Base-by-base conservation (phyloP, 2,888 invertebrate species). In the Priocnemis perturbator region DNA sequence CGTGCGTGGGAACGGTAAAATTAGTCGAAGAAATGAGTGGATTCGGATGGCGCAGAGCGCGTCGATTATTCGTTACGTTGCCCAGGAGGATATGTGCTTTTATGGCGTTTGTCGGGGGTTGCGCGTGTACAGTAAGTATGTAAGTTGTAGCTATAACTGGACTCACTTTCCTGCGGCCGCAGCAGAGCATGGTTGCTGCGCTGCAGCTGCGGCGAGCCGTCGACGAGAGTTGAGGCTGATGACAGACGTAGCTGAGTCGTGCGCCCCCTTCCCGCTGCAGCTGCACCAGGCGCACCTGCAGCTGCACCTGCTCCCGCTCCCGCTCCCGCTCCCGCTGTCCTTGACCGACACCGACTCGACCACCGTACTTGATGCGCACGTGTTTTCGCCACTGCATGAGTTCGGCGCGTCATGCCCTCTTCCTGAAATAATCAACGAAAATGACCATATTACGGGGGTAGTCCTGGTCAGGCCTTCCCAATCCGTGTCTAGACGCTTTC, bases 181-280 rank as follows among this genome's bases (percentile, higher is more conserved):
- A 96, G 94, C 96, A 96, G 93, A 96, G 95, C 96, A 96, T 96
- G 93, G 93, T 94, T 95, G 95, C 95, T 94, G 95, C 92, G 93
- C 73, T 84, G 92, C 91, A 91, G 92, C 91, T 91, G 91, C 91
- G 90, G 90, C 90, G 83, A 82, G 85, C 81, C 83, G 85, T 82
- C 71, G 83, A 84, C 79, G 83, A 85, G 80, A 83, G 83, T 82
- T 84, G 86, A 85, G 86, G 85, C 80, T 84, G 87, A 81, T 85
- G 86, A 82, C 85, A 83, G 81, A 87, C 84, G 86, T 86, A 87
- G 83, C 83, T 83, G 80, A 86, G 82, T 78, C 83, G 79, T 81
- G 79, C 84, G 79, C 81, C 84, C 83, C 85, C 84, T 83, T 86
- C 85, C 82, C 86, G 85, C 81, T 86, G 83, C 84, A 87, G 88